phyloP scores from a whole-genome alignment of 2,113 vertebrate species.

The Pseudorasbora parva region DNA sequence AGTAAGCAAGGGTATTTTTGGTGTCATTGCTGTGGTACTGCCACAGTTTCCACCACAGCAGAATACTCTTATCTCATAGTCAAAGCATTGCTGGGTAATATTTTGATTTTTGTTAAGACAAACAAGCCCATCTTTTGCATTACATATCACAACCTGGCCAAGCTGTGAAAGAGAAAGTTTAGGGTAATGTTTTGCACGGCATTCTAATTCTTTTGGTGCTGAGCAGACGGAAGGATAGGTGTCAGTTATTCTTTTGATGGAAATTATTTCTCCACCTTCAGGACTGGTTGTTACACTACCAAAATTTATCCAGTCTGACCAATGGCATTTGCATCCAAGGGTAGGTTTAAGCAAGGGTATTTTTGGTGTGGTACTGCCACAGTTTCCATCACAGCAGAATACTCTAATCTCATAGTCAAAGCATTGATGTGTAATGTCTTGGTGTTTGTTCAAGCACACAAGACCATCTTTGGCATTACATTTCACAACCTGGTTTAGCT shows the following conservation, averaged over 20 bases:
- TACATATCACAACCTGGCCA: conserved; percentile 59
- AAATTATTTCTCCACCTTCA: conserved; percentile 49
- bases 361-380: background rate
- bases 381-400: conserved; percentile 26
- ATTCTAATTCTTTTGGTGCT: conserved; percentile 42
- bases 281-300: conserved; percentile 40
- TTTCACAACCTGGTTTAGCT: conserved; percentile 57
- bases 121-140: conserved; percentile 53
- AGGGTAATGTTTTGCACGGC: conserved; percentile 52
- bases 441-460: conserved; percentile 63
- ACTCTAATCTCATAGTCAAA: conserved; percentile 58
- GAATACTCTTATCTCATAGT: conserved; percentile 62
- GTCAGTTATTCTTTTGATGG: conserved; percentile 39
- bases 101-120: conserved; percentile 71
- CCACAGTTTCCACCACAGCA: conserved; percentile 54
- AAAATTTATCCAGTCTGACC: conserved; percentile 47
- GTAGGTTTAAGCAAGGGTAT: background rate
- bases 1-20: background rate
- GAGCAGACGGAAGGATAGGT: conserved; percentile 44
- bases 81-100: conserved; percentile 59
- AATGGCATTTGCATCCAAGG: conserved; percentile 5
- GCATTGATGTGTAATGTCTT: conserved; percentile 59
- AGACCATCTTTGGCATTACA: conserved; percentile 46
- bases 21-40: background rate
- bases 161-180: background rate